Percentiles rank a stretch among this genome's conserved stretches.
These are phyloP conservation scores for Tetrax tetrax DNA, from an alignment of 2,113 vertebrate genomes.

Conservation along the genomic window DNA sequence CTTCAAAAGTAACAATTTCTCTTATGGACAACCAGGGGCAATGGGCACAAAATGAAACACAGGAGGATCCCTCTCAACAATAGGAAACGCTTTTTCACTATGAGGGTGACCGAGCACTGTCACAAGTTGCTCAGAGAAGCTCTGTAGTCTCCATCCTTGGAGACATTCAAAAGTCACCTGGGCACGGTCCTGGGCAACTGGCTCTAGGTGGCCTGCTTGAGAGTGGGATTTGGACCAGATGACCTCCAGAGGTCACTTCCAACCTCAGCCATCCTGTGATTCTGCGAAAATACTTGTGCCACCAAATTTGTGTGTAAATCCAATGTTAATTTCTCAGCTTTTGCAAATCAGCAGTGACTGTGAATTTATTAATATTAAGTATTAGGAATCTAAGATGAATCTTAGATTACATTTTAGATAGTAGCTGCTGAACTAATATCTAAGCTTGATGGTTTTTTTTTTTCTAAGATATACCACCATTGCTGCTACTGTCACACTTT, in stretches of 20 bases:
- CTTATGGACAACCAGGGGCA: not conserved
- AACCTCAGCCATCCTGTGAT: not conserved
- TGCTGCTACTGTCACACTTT: not conserved
- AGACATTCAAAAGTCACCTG: not conserved
- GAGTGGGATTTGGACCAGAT: not conserved
- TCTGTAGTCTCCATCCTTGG: not conserved
- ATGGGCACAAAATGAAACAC: not conserved
- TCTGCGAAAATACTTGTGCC: not conserved
- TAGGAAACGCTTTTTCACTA: not conserved
- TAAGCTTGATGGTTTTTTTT: fast-evolving
- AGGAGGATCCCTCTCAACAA: not conserved
- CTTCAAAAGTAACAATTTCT: not conserved
- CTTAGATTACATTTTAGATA: not conserved
- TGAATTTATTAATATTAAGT: not conserved
- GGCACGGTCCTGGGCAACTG: not conserved
- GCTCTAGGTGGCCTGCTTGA: not conserved
- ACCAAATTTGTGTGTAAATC: not conserved
- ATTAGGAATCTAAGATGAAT: not conserved
- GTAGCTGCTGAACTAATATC: not conserved
- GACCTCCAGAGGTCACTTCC: not conserved
- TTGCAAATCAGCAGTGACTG: not conserved
- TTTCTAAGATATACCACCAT: not conserved
- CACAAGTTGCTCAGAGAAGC: not conserved
- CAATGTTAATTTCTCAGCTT: not conserved
- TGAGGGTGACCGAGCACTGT: not conserved